Base-by-base conservation (phyloP, 2,113 vertebrate species). In the Sapajus apella region DNA sequence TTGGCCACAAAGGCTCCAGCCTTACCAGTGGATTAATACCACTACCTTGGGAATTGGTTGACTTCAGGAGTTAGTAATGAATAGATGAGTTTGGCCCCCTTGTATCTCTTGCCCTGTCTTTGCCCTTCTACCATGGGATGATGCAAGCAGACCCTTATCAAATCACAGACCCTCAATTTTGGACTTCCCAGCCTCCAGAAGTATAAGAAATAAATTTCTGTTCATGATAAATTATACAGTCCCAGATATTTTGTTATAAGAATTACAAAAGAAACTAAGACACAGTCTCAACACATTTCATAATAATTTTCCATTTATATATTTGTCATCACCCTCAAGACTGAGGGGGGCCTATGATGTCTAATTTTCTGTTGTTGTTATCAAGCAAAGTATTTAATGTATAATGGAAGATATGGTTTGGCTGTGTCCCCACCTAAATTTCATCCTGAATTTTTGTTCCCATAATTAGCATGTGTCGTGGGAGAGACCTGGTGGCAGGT, bases 1-100 rank as follows among this genome's bases (percentile, higher is more conserved):
- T 21, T 37, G 52, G 32, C 6, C 6, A 5, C 16, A 37, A 8
- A 8, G 37, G 9, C 76, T 50, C 6, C 3, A 21, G 0, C 8
- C 1, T 35, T 13, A 4, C 8, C 3, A 23, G 18, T 37, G 66
- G 35, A 45, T 40, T 73, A 23, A 32, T 37, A 8, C 13, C 47
- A 12, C 64, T 50, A 30, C 8, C 43, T 7, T 35, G 47, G 12
- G 52, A 4, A 16, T 16, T n/a, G 40, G 17, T 81, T 47, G 27
- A 37, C 1, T 27, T 4, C 32, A 52, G 8, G 40, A 45, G 30
- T 17, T 70, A 50, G 16, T 55, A 9, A 56, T 58, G n/a, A 70
- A 66, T 52, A 7, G 25, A 73, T 12, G 27, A n/a, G 21, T 25
- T 25, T 27, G 27, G 5, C 4, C 4, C 3, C 82, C 12, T 35